Evolutionary conservation across 2,797 vertebrate species (phyloP).

Genomic region (Argentina silus): DNA sequence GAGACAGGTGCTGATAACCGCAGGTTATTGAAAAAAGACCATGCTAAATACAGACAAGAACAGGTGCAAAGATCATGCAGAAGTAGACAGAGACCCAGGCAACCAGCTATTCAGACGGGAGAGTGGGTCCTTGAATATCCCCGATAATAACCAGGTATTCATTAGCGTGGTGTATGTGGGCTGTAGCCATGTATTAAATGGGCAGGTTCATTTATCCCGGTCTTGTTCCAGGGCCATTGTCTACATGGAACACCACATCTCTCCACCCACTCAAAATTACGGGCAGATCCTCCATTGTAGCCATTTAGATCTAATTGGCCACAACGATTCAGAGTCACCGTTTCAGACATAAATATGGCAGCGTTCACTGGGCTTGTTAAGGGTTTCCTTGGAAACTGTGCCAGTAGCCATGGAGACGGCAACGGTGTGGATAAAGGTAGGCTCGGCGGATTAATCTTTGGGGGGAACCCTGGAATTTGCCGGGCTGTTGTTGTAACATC

Average conservation of each 20-base stretch:
- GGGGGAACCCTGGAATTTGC: too few relatives aligned
- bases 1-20: too few relatives aligned
- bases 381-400: conserved; percentile 69
- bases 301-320: conserved; percentile 56
- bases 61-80: not conserved
- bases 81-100: conserved; percentile 6
- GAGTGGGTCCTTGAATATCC: not conserved
- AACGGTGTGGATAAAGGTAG: conserved; percentile 62
- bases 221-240: conserved; percentile 9
- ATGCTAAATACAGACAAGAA: too few relatives aligned
- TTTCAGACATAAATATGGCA: conserved; percentile 59
- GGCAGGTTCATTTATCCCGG: conserved; percentile 45
- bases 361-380: conserved; percentile 47
- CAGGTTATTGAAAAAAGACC: too few relatives aligned
- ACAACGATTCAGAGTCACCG: conserved; percentile 48
- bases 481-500: too few relatives aligned
- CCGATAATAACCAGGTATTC: conserved; percentile 45
- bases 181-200: conserved; percentile 38
- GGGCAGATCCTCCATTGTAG: conserved; percentile 12
- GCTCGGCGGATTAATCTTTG: not conserved
- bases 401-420: conserved; percentile 66
- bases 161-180: conserved; percentile 46
- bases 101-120: conserved; percentile 17
- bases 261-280: conserved; percentile 26
- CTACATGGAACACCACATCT: not conserved